A percentile compares a stretch with the other conserved stretches of the same genome.
Conservation (phyloP, 2,113 vertebrate species). For the Rattus rattus region DNA sequence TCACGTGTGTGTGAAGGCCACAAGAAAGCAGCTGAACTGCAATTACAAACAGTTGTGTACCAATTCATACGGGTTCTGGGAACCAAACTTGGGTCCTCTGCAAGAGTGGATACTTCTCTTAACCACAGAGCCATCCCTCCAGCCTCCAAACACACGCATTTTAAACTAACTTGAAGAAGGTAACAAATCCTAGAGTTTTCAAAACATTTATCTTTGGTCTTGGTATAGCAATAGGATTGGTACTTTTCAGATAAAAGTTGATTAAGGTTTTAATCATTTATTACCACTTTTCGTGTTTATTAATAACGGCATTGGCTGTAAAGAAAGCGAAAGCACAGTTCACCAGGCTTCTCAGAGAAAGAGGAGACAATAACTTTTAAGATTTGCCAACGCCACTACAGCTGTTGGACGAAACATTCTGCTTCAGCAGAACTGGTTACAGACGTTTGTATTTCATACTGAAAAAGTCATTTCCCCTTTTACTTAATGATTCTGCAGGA, state of each 20-base stretch:
- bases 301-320: constrained; percentile 44
- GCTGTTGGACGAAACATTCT: constrained; percentile 4
- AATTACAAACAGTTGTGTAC: neutral
- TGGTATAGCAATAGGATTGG: neutral
- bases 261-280: neutral
- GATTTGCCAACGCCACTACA: constrained; percentile 16
- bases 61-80: neutral
- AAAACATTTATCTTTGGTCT: constrained; percentile 3
- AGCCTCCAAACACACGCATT: neutral
- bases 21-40: neutral
- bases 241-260: constrained; percentile 31
- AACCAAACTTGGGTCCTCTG: neutral
- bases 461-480: constrained; percentile 37
- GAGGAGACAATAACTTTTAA: neutral
- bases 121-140: too few relatives aligned
- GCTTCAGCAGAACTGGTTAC: constrained; percentile 8
- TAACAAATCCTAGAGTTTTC: constrained; percentile 16
- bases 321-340: constrained; percentile 21
- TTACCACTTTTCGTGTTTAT: neutral
- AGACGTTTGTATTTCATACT: constrained; percentile 19
- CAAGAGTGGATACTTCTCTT: neutral
- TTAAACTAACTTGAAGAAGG: constrained; percentile 21
- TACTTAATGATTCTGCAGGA: constrained; percentile 57
- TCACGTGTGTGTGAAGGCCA: too few relatives aligned
- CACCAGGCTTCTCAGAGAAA: neutral